Evolutionary conservation across 37 sponge, comb jelly and placozoan species (phyloP), one percentile per base, ranked within the genome.

Genomic region (Bolinopsis microptera): DNA sequence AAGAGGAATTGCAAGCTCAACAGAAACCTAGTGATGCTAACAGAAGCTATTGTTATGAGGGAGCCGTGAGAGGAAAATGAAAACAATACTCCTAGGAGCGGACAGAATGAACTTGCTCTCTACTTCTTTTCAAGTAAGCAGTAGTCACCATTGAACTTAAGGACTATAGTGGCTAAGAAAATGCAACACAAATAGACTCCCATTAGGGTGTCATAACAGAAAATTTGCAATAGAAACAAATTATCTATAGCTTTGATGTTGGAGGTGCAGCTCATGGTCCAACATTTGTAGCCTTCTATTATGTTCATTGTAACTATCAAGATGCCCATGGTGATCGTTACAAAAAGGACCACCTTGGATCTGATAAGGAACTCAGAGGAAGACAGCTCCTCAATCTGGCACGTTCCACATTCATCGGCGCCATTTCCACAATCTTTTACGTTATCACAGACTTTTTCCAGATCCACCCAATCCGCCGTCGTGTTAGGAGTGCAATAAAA

Each of bases 1-100:
- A n/a, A n/a, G n/a, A n/a, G n/a, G n/a, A n/a, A n/a, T n/a, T n/a
- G n/a, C n/a, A n/a, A n/a, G n/a, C n/a, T n/a, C n/a, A n/a, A n/a
- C n/a, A 31, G 8, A 35, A 35, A 82, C 38, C 83, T 24, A 0
- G 38, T 82, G 83, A 5, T 5, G 23, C 83, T 82, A 8, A 82
- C 31, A 18, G 31, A 36, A 18, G 90, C 31, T 40, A 86, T 39
- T 18, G 61, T 22, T 0, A 40, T 1, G 26, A 86, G 61, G 16
- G 90, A 86, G 16, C 90, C 90, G 26, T 86, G 90, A n/a, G 61
- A 28, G 26, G 90, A 86, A 3, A 34, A 38, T 9, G 90, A 86
- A 41, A 86, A 86, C n/a, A 86, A 13, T 8, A 39, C 41, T 1
- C 90, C 90, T 3, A 86, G 28, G 2, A 26, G 0, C 2, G 90